Conservation (phyloP, 1,140 invertebrate genomes). For the Belonocnema kinseyi region DNA sequence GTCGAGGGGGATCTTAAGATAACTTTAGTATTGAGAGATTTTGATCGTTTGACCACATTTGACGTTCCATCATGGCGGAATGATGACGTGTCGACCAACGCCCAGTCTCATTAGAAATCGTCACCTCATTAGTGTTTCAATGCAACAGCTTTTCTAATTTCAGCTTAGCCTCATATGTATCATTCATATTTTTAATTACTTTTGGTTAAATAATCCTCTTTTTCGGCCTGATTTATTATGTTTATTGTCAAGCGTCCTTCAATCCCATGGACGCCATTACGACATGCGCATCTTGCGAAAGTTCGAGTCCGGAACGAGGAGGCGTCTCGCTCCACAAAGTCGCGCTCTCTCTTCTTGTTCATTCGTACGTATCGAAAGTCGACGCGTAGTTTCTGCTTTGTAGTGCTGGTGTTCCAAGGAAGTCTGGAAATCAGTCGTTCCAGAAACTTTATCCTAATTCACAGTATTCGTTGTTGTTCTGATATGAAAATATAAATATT, state of each 20-base stretch:
- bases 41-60: conserved; percentile 30
- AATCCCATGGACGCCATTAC: conserved; percentile 62
- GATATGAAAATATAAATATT: not conserved
- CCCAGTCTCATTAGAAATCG: conserved; percentile 44
- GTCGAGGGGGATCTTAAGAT: not conserved
- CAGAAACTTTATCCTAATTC: not conserved
- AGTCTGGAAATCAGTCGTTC: not conserved
- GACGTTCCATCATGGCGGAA: conserved; percentile 63
- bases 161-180: not conserved
- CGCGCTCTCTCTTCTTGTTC: conserved; percentile 44
- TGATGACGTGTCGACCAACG: conserved; percentile 53
- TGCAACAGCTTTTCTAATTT: not conserved
- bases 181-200: not conserved
- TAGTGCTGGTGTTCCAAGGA: not conserved
- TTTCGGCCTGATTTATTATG: not conserved
- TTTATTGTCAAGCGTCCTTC: conserved; percentile 43
- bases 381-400: not conserved
- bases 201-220: conserved; percentile 33
- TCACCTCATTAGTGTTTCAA: not conserved
- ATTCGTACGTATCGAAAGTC: not conserved
- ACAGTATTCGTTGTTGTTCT: not conserved
- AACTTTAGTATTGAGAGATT: conserved; percentile 39
- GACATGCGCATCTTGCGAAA: conserved; percentile 65
- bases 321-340: conserved; percentile 57
- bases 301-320: conserved; percentile 43